Percentiles rank a stretch among this genome's conserved stretches.
phyloP scores from a whole-genome alignment of 2,113 vertebrate genomes.

The Dipodomys stephensi region DNA sequence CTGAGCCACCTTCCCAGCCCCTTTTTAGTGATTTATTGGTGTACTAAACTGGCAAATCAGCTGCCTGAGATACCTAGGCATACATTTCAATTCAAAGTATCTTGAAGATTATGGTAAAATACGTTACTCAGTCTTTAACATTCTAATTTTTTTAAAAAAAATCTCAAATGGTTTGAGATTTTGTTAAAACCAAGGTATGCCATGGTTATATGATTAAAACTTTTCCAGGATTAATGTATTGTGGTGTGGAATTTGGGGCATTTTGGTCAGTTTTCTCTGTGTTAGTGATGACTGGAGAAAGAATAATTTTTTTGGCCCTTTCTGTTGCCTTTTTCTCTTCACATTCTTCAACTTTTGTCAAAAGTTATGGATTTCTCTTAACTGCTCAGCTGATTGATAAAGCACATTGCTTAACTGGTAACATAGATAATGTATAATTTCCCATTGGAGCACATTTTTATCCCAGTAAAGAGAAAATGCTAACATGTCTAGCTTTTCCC shows the following conservation, averaged over 20 bases:
- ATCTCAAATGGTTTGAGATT: not conserved
- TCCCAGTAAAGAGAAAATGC: slow-evolving; percentile 9
- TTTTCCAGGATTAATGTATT: slow-evolving; percentile 19
- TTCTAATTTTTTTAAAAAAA: not conserved
- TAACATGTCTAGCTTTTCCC: not conserved
- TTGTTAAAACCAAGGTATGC: not conserved
- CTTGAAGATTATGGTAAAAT: not conserved
- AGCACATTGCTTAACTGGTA: slow-evolving; percentile 9
- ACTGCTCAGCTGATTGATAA: not conserved
- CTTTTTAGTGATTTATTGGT: slow-evolving; percentile 5
- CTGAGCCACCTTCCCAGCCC: too few species aligned
- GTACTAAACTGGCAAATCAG: slow-evolving; percentile 12
- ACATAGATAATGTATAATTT: slow-evolving; percentile 24
- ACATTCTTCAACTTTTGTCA: not conserved
- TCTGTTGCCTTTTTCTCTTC: not conserved
- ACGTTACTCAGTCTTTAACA: slow-evolving; percentile 36
- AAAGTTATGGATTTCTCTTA: not conserved
- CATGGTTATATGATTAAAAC: slow-evolving; percentile 10
- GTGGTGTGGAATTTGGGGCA: not conserved
- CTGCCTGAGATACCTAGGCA: not conserved
- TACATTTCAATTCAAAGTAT: slow-evolving; percentile 38
- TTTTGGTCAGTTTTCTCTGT: not conserved
- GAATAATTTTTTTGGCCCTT: not conserved
- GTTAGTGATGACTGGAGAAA: slow-evolving; percentile 44
- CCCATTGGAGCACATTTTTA: slow-evolving; percentile 15